Conservation (phyloP, 2,113 vertebrate species). For the Actenoides lindsayi region DNA sequence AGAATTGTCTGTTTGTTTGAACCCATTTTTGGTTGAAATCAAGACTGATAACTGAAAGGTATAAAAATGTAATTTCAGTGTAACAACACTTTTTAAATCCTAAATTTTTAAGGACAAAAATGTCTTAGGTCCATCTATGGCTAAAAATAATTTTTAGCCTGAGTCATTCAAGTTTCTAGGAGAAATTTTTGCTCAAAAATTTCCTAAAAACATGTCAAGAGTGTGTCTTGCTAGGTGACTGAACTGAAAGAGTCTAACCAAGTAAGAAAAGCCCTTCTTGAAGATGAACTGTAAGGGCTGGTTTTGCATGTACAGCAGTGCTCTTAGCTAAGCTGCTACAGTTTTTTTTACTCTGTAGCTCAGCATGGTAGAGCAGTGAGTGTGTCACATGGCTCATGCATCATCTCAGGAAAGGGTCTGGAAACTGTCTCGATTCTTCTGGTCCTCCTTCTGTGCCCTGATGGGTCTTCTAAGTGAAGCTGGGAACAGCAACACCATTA, state of each 20-base stretch:
- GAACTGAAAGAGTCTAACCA: background rate
- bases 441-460: background rate
- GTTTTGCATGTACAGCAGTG: background rate
- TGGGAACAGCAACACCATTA: background rate
- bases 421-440: background rate
- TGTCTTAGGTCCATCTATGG: background rate
- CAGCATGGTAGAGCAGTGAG: background rate
- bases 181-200: background rate
- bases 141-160: background rate
- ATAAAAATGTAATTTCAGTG: background rate
- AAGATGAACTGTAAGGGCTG: background rate
- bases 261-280: slow-evolving; percentile 29
- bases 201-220: background rate
- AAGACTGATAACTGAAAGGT: background rate
- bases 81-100: background rate
- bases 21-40: background rate
- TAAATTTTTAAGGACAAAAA: background rate
- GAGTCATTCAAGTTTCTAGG: background rate
- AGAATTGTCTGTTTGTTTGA: background rate
- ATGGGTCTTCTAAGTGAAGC: background rate
- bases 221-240: slow-evolving; percentile 10
- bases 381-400: fast-evolving
- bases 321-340: background rate
- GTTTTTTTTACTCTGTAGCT: background rate
- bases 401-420: background rate